Base-by-base conservation (phyloP, 2,888 invertebrate species). In the Hydrotaea diabolus region DNA sequence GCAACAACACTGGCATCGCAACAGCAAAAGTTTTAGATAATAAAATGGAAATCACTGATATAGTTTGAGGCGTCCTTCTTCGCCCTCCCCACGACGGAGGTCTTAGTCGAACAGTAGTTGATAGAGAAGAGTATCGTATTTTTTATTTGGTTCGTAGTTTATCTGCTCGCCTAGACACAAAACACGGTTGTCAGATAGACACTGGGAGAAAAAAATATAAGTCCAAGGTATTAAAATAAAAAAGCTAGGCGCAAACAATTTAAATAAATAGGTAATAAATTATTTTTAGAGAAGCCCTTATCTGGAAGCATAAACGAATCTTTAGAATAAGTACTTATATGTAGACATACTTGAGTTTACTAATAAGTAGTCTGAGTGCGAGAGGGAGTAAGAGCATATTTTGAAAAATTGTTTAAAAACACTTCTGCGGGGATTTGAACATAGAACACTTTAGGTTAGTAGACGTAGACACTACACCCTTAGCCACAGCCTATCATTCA, bases 41-140 rank as follows among this genome's bases (percentile, higher is more conserved):
- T 36, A 72, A 71, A 57, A 73, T 73, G 39, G 31, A 78, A 62
- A 79, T 71, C 77, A 72, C 62, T 80, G 75, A 74, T 77, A 75
- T 69, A 64, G 46, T 46, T 39, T 17, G 31, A 19, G 17, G 11
- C 21, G 19, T 46, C 46, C 19, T 0, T n/a, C n/a, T 43, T 39
- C 19, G 39, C 21, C 55, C 55, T 43, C 19, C 19, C 15, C 46
- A 74, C 66, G 4, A 39, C n/a, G 17, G 66, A 36, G 17, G 2
- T 21, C 3, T 26, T 53, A 15, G 62, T 31, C 77, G 57, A 55
- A 77, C 59, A 74, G 69, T 74, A 59, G 71, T 71, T 57, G 46
- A 71, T 74, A 64, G 77, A 62, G 62, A 53, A 62, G 62, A 62
- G 73, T 74, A 55, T 77, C 69, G 66, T 59, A 46, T 78, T 74